phyloP scores from a whole-genome alignment of 1,140 invertebrate genomes.

The Macrocentrus cingulum region DNA sequence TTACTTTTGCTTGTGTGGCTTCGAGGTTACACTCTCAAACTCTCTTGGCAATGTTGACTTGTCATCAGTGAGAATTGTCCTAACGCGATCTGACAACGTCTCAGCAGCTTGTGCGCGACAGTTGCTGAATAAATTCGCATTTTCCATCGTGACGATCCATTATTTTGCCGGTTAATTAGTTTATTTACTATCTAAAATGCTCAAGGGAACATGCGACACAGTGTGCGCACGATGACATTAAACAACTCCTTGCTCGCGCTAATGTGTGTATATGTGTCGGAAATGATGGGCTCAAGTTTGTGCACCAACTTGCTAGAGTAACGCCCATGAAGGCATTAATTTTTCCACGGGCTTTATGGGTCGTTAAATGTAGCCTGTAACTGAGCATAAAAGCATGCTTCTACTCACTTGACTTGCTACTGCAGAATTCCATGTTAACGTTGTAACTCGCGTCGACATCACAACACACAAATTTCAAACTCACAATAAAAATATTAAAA shows the following conservation, averaged over 20 bases:
- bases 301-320: not conserved
- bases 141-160: conserved; percentile 11
- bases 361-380: conserved; percentile 19
- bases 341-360: conserved; percentile 12
- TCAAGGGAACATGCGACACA: too few species aligned
- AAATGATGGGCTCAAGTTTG: too few species aligned
- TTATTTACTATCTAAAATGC: not conserved
- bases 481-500: not conserved
- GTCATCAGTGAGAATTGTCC: conserved; percentile 27
- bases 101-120: conserved; percentile 38
- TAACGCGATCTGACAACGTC: conserved; percentile 47
- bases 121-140: conserved; percentile 14
- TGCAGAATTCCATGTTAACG: not conserved
- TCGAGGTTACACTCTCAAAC: not conserved
- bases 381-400: conserved; percentile 7
- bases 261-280: too few species aligned
- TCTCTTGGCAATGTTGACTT: not conserved
- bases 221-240: too few species aligned
- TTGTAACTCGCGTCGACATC: not conserved
- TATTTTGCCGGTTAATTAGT: not conserved
- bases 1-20: not conserved
- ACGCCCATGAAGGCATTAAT: too few species aligned
- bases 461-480: not conserved
- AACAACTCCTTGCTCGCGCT: too few species aligned
- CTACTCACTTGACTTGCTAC: not conserved